Base-by-base conservation (phyloP, 2,797 vertebrate genomes). In the Lepus oiostolus region DNA sequence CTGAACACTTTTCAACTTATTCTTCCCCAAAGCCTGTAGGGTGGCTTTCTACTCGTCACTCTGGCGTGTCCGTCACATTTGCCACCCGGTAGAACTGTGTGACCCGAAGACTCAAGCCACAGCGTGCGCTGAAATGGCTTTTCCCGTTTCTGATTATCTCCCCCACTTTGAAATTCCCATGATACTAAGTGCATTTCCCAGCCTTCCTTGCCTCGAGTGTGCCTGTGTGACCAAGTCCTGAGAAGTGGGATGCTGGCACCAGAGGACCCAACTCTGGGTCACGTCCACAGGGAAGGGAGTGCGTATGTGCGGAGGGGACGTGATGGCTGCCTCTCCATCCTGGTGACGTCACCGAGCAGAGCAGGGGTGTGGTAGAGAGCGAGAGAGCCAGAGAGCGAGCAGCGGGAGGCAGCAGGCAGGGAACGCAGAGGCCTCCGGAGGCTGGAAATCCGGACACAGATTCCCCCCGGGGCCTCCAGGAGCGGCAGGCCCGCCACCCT, bases 51-150 rank as follows among this genome's bases (percentile, higher is more conserved):
- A 42, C 67, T 71, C 30, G 54, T 35, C 47, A 3, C n/a, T 86
- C 7, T 19, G 11, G 0, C 32, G 52, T 8, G 13, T 1, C 16
- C 12, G 21, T 4, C 0, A 0, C 28, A 32, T 30, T 8, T 12
- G 47, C 24, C 32, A 82, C 19, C 11, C 1, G 32, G 58, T 9
- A 0, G 47, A 32, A 42, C 3, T 35, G 7, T 13, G 32, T 26
- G 63, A 68, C 2, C 52, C 50, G 72, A 83, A 74, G 58, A 47
- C 32, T 26, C 1, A 6, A 22, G 19, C 38, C 52, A 87, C 32
- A 28, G 74, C 4, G 3, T 2, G 0, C 12, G 3, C 47, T 1
- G 14, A 52, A 35, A 79, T 52, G 2, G 14, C 35, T 19, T 70
- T 24, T 42, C 76, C 79, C 35, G 1, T 65, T n/a, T 50, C 67